These are phyloP conservation scores for Eumerus sabulonum DNA, from an alignment of 2,888 invertebrate genomes.

Conservation along the genomic window DNA sequence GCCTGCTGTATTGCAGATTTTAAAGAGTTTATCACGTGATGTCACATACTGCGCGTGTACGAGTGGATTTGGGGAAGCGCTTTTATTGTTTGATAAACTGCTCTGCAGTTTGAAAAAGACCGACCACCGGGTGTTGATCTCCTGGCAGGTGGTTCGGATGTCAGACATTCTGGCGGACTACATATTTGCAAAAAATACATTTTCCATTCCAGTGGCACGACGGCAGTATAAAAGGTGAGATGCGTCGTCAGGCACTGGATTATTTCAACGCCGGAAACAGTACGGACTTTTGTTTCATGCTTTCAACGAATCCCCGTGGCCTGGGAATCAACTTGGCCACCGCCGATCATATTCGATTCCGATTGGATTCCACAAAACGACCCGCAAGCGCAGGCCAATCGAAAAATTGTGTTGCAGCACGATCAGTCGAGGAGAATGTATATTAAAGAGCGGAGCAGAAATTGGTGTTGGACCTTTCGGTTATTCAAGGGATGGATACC, in stretches of 20 bases:
- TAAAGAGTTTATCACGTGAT: no score
- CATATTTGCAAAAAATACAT: constrained; percentile 93
- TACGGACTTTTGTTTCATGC: constrained; percentile 95
- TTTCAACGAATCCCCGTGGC: constrained; percentile 98
- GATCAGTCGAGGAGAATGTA: constrained; percentile 98
- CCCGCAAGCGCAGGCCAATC: constrained; percentile 98
- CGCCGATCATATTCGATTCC: constrained; percentile 99
- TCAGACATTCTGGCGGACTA: constrained; percentile 97
- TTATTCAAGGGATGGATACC: constrained; percentile 99
- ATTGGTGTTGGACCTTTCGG: constrained; percentile 99
- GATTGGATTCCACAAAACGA: constrained; percentile 99
- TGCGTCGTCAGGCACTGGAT: constrained; percentile 96
- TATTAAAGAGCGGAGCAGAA: constrained; percentile 99
- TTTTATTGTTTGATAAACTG: constrained; percentile 96
- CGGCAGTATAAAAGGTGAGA: constrained; percentile 97
- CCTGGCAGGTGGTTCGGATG: constrained; percentile 99
- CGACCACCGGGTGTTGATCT: constrained; percentile 98
- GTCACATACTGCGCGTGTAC: constrained; percentile 81
- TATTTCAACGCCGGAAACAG: constrained; percentile 99
- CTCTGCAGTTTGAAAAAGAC: constrained; percentile 94
- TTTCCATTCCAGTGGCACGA: constrained; percentile 99
- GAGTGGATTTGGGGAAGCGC: constrained; percentile 74
- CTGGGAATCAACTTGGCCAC: constrained; percentile 98
- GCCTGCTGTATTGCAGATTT: no score
- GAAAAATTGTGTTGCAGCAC: constrained; percentile 98